A percentile compares a stretch with the other conserved stretches of the same genome.
phyloP scores from a whole-genome alignment of 2,113 vertebrate species.

The Phylloscopus trochiloides region DNA sequence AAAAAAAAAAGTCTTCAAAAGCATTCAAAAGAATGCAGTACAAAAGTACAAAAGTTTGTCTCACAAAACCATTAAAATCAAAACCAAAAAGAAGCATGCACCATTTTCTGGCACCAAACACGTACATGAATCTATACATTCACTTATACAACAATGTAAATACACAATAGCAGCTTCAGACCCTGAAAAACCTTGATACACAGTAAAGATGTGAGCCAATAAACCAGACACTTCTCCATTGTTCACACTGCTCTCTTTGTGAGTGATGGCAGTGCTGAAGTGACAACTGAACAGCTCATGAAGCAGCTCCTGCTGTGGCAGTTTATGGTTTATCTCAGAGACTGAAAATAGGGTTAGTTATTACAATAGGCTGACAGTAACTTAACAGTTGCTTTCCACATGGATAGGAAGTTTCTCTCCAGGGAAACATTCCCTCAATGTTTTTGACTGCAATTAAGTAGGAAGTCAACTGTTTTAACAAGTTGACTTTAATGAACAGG shows the following conservation, averaged over 20 bases:
- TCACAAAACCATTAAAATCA: not conserved
- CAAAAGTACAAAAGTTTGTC: not conserved
- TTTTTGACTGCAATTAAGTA: not conserved
- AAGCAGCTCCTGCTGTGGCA: constrained; percentile 5
- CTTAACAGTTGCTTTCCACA: constrained; percentile 1
- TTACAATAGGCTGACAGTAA: not conserved
- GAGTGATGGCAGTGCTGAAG: not conserved
- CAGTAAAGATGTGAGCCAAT: not conserved
- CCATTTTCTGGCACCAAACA: not conserved
- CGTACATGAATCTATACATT: not conserved
- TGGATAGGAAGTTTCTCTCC: not conserved
- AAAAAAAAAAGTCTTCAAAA: not conserved
- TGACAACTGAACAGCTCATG: not conserved
- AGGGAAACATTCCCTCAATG: not conserved
- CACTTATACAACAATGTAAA: not conserved
- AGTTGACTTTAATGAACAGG: not conserved
- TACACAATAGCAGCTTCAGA: not conserved
- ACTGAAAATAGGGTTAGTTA: not conserved
- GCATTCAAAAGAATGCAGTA: not conserved
- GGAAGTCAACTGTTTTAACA: not conserved
- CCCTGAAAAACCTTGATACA: not conserved
- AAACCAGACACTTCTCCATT: not conserved
- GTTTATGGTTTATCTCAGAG: not conserved
- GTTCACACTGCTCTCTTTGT: not conserved
- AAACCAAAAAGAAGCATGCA: not conserved